A percentile compares a stretch with the other conserved stretches of the same genome.
Conservation (phyloP, 30 jellyfish, hydroid and myxozoan genomes). For the Nemopilema nomurai region DNA sequence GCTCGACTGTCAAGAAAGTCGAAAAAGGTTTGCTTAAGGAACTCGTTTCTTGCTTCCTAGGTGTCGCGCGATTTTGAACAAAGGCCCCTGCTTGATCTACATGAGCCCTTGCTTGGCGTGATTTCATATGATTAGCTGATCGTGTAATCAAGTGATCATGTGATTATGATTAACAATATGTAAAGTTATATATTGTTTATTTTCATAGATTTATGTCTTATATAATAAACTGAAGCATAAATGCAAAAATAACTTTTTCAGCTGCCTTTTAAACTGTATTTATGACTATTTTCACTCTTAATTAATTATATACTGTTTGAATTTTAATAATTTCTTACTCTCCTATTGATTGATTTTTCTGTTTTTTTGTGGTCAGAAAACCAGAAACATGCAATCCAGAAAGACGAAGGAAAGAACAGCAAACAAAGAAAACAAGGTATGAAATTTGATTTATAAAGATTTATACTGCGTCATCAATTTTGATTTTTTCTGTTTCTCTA, state of each 20-base stretch:
- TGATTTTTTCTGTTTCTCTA: too few species aligned
- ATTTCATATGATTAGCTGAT: too few species aligned
- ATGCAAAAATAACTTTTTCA: too few species aligned
- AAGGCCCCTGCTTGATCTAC: too few species aligned
- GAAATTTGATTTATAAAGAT: background rate
- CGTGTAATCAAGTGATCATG: too few species aligned
- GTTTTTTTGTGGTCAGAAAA: constrained; percentile 14
- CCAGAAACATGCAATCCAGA: constrained; percentile 26
- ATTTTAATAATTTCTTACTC: background rate
- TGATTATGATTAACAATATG: too few species aligned
- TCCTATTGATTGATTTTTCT: background rate
- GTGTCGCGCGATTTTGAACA: too few species aligned
- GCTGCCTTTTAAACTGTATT: background rate
- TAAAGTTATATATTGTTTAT: too few species aligned
- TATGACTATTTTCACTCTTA: background rate
- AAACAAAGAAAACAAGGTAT: constrained; percentile 38
- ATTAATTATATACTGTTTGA: background rate
- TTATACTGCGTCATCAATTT: background rate
- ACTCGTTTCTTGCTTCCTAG: background rate
- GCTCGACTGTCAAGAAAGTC: constrained; percentile 83
- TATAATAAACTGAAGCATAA: too few species aligned
- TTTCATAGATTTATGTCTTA: too few species aligned
- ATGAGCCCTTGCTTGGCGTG: too few species aligned
- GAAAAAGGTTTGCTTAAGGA: constrained; percentile 68
- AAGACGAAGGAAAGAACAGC: constrained; percentile 16